Evolutionary conservation across 2,888 invertebrate species (phyloP).

Genomic region (Leptothorax acervorum): DNA sequence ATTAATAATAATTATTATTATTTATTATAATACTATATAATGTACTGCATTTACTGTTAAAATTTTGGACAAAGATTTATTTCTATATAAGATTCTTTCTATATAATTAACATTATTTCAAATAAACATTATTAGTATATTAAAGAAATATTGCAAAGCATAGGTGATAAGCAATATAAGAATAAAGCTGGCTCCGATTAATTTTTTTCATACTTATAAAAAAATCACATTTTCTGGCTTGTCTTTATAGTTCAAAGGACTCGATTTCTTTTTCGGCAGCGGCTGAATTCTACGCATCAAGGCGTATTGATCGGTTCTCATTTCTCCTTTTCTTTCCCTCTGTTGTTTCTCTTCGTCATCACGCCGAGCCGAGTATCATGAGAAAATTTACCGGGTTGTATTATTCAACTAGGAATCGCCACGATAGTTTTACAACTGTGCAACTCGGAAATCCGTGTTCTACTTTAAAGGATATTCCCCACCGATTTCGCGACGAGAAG

Average conservation of each 20-base stretch:
- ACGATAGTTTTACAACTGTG: constrained; percentile 14
- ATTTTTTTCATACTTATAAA: background rate
- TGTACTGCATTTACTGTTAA: background rate
- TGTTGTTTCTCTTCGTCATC: background rate
- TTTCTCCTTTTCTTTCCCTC: background rate
- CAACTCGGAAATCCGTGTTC: constrained; percentile 6
- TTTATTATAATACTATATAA: background rate
- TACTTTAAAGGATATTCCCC: constrained; percentile 11
- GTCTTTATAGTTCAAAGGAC: background rate
- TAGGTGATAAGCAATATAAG: background rate
- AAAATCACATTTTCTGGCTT: background rate
- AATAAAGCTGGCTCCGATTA: background rate
- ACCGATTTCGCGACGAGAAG: background rate
- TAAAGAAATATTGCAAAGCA: background rate
- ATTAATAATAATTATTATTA: background rate
- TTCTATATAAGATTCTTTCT: background rate
- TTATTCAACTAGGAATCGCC: constrained; percentile 17
- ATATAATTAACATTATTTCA: background rate
- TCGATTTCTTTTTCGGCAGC: background rate
- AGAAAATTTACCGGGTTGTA: constrained; percentile 13
- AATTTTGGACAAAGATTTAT: background rate
- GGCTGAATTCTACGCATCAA: background rate
- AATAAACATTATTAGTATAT: background rate
- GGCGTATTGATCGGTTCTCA: constrained; percentile 24
- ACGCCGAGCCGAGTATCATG: constrained; percentile 3